Base-by-base conservation (phyloP, 2,113 vertebrate genomes). In the Nothocercus nigrocapillus region DNA sequence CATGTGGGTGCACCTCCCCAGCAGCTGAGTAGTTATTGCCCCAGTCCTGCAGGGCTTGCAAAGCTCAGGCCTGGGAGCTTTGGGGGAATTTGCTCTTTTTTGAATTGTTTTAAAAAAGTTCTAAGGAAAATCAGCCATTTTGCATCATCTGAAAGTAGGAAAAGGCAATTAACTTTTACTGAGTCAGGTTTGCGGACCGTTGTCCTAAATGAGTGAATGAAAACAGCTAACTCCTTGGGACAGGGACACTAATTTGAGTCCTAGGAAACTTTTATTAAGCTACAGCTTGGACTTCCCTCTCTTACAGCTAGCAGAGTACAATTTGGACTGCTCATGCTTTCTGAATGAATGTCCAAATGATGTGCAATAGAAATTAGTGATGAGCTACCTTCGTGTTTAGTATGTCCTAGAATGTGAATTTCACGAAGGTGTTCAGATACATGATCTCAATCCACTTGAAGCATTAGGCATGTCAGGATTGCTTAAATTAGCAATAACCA, bases 401-500 rank as follows among this genome's bases (percentile, higher is more conserved):
- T 32, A 27, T 76, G 73, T 80, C 44, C 27, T 86, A 86, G 80
- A 61, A 95, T 63, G 22, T 90, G n/a, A 75, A 84, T 90, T 93
- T 93, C 69, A 30, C 73, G 9, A 89, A 94, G 62, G 73, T 93
- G 91, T 94, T 95, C 88, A 81, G n/a, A 28, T 89, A 85, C 27
- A 67, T 77, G 86, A 44, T 61, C 45, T 86, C 32, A 47, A 56
- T 73, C 61, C 53, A 75, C 86, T 94, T 94, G 72, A 51, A 74
- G 85, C 90, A 85, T 80, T 88, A 74, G 70, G 64, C 88, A 76
- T 78, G 90, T 80, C 82, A 77, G 54, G 40, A 30, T 82, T 68
- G 84, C 69, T 77, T 83, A 96, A 95, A 25, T 94, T 90, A 96
- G 74, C 91, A 97, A 95, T 95, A 89, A 94, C 45, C 82, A 79